Conservation (phyloP, 2,888 invertebrate species). For the Silvanus unidentatus region DNA sequence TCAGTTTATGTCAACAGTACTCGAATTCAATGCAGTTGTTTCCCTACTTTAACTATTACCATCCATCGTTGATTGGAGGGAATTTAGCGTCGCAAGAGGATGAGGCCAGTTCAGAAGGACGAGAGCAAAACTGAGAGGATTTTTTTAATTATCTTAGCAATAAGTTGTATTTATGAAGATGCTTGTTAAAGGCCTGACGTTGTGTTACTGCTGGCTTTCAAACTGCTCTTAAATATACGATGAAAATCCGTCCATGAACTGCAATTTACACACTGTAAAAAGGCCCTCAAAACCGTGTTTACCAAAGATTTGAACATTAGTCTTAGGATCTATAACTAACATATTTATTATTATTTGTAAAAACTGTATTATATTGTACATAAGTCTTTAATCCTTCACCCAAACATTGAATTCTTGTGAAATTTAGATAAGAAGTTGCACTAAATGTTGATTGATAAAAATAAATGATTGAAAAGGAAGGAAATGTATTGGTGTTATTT, state of each 20-base stretch:
- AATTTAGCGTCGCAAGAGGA: slow-evolving; percentile 33
- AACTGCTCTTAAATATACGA: too few species aligned
- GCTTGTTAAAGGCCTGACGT: slow-evolving; percentile 1
- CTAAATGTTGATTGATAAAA: too few species aligned
- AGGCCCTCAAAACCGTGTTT: too few species aligned
- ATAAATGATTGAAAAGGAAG: neutral
- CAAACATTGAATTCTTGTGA: neutral
- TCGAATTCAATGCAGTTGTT: slow-evolving; percentile 43
- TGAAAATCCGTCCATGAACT: too few species aligned
- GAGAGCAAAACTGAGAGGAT: slow-evolving; percentile 16
- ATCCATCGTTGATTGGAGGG: slow-evolving; percentile 35
- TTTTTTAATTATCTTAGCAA: slow-evolving; percentile 12
- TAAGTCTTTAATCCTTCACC: neutral
- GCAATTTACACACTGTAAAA: too few species aligned
- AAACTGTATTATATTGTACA: slow-evolving; percentile 5
- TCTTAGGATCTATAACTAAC: neutral
- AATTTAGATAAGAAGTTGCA: neutral
- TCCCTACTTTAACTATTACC: slow-evolving; percentile 46
- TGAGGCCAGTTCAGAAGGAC: slow-evolving; percentile 25
- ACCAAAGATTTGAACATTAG: slow-evolving; percentile 1
- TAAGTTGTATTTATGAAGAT: slow-evolving; percentile 11
- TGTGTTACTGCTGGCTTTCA: too few species aligned
- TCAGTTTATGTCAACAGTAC: slow-evolving; percentile 45
- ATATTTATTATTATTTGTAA: neutral
- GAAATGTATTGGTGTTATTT: neutral